phyloP scores from a whole-genome alignment of 2,113 vertebrate species.

The Pao palembangensis region DNA sequence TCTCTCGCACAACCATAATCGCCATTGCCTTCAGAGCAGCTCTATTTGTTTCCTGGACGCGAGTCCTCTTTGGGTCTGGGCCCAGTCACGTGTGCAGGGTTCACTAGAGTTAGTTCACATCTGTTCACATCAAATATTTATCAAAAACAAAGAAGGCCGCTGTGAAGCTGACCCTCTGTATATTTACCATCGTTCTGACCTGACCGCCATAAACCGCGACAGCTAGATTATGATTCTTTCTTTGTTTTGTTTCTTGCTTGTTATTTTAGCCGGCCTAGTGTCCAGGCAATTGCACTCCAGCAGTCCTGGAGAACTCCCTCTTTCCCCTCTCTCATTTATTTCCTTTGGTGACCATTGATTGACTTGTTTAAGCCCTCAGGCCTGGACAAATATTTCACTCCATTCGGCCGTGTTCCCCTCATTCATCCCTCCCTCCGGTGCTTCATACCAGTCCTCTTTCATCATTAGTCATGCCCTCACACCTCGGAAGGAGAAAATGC shows the following conservation, averaged over 20 bases:
- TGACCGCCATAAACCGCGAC: not conserved
- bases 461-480: constrained; percentile 42
- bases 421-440: constrained; percentile 19
- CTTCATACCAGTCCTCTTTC: constrained; percentile 30
- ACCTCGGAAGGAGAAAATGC: constrained; percentile 23
- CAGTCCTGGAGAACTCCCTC: constrained; percentile 37
- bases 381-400: constrained; percentile 62
- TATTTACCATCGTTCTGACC: not conserved
- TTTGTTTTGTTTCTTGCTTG: not conserved
- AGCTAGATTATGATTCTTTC: not conserved
- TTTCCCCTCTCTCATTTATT: constrained; percentile 64
- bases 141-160: too few species aligned
- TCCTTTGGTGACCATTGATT: constrained; percentile 61
- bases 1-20: too few species aligned
- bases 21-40: too few species aligned
- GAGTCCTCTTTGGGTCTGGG: not conserved
- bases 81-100: too few species aligned
- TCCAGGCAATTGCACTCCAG: constrained; percentile 18
- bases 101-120: too few species aligned
- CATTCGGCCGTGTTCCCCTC: constrained; percentile 21
- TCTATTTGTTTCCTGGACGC: not conserved
- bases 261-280: constrained; percentile 1
- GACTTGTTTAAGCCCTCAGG: constrained; percentile 48
- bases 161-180: too few species aligned
- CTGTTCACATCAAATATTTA: too few species aligned